Conservation (phyloP, 1,140 invertebrate genomes). For the Drosophila triauraria region DNA sequence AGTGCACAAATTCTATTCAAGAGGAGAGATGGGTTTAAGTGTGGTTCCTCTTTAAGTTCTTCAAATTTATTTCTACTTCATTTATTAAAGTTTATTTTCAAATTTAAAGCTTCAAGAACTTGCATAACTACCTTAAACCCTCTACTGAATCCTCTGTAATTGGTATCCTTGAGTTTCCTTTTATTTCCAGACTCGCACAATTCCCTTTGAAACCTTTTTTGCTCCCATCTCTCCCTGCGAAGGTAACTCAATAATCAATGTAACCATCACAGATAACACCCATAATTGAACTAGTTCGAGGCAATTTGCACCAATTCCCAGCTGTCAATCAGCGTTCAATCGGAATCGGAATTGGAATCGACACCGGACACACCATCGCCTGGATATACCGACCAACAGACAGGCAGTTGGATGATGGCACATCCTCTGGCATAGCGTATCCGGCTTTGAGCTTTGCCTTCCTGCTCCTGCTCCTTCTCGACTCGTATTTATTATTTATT, state of each 20-base stretch:
- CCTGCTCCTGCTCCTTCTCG: neutral
- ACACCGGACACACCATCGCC: constrained; percentile 25
- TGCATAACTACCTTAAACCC: too few species aligned
- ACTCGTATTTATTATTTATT: constrained; percentile 73
- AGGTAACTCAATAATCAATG: constrained; percentile 11
- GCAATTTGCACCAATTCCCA: constrained; percentile 41
- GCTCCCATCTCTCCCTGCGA: neutral
- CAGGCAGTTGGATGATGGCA: constrained; percentile 6
- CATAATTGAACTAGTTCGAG: constrained; percentile 33
- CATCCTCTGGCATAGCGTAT: constrained; percentile 12
- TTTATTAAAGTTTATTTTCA: neutral
- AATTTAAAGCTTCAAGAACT: too few species aligned
- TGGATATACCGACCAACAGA: neutral
- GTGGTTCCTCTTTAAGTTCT: neutral
- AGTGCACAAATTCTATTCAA: neutral
- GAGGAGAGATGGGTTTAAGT: too few species aligned
- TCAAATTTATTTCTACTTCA: neutral
- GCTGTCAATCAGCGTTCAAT: constrained; percentile 42
- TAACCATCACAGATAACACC: constrained; percentile 18
- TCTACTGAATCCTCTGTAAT: too few species aligned
- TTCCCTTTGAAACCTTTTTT: neutral
- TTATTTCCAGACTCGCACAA: neutral
- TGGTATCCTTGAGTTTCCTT: neutral
- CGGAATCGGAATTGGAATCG: constrained; percentile 35
- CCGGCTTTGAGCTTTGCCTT: constrained; percentile 2